Evolutionary conservation across 2,888 invertebrate species (phyloP), one percentile per base, ranked within the genome.

Genomic region (Papilio elwesi): DNA sequence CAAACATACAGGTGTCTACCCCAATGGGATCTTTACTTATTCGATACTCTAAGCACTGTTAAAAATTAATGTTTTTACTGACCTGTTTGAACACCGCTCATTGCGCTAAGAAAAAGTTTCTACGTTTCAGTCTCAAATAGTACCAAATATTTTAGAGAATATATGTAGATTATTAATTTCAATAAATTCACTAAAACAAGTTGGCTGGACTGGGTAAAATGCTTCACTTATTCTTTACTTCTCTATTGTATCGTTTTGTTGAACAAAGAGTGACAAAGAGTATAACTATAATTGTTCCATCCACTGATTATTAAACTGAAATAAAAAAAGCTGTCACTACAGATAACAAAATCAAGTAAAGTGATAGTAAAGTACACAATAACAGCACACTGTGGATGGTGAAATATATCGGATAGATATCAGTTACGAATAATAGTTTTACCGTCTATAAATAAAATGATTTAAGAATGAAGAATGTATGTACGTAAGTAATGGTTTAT

Each of bases 51-150:
- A n/a, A 59, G 13, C 36, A 0, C 4, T 57, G 13, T 43, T n/a
- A 62, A 62, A 43, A 62, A 43, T 49, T 48, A 12, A 49, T 49
- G 4, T 63, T 74, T 74, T 68, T 75, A 82, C 88, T 81, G 82
- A 89, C 91, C 91, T 86, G 91, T 88, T 83, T 89, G 91, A 77
- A 91, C 86, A 76, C 88, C 89, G 82, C 91, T 91, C 91, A 91
- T 91, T 81, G 78, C 86, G 75, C 69, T 71, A 69, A 72, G 71
- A 75, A 69, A 67, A 75, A 15, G 43, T 72, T 16, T 72, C 62
- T 57, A 63, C 26, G 59, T 72, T 62, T 71, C 71, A 72, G 71
- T 72, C 71, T 72, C 51, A 70, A 70, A 63, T 16, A 43, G 26
- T 68, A 57, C 47, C 26, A 59, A 38, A 59, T 62, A 62, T 43